Percentiles rank a stretch among this genome's conserved stretches.
Evolutionary conservation across 1,140 invertebrate species (phyloP).

Genomic region (Popillia japonica): DNA sequence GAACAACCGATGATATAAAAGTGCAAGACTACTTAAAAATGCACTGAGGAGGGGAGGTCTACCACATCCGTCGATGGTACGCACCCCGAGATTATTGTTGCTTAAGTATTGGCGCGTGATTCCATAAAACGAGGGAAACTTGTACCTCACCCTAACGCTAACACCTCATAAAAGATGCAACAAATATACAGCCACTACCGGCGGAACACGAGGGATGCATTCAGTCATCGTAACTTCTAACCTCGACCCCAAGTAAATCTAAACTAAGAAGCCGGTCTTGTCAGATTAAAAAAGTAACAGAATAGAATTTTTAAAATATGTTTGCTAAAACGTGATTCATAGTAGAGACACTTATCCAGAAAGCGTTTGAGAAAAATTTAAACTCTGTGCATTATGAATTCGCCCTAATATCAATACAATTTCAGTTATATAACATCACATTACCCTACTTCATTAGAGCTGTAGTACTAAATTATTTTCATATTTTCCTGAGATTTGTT

Average conservation of each 20-base stretch:
- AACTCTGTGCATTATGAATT: too few species aligned
- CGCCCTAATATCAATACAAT: too few species aligned
- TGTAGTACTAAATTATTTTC: too few species aligned
- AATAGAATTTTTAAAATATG: too few species aligned
- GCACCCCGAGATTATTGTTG: neutral
- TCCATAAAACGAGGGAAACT: neutral
- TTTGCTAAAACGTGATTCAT: too few species aligned
- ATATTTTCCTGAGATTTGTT: too few species aligned
- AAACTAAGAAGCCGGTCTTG: neutral
- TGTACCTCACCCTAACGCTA: neutral
- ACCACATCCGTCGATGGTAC: neutral
- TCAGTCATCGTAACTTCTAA: neutral
- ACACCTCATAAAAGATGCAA: conserved; percentile 10
- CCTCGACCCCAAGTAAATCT: neutral
- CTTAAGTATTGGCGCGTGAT: conserved; percentile 4
- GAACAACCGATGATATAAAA: neutral
- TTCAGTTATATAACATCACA: too few species aligned
- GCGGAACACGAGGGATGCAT: neutral
- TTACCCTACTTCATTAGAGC: too few species aligned
- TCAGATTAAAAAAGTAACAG: too few species aligned
- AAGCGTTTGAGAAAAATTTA: too few species aligned
- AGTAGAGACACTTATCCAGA: too few species aligned
- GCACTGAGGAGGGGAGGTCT: neutral
- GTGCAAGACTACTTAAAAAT: neutral
- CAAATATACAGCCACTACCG: neutral